phyloP scores from a whole-genome alignment of 2,888 invertebrate species.

The Eupithecia subfuscata region DNA sequence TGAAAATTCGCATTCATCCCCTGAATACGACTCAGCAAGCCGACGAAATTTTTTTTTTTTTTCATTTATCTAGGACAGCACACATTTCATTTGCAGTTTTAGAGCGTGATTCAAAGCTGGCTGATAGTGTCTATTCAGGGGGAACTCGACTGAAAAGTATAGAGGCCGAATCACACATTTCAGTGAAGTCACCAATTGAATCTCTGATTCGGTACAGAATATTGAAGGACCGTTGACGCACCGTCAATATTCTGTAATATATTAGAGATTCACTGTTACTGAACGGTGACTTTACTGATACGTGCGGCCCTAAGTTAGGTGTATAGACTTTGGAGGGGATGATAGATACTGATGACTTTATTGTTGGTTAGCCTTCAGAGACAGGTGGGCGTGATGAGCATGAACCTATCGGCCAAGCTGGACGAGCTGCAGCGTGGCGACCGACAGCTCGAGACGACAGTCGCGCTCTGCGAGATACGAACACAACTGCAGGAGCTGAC shows the following conservation, averaged over 20 bases:
- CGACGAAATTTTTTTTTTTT: constrained; percentile 20
- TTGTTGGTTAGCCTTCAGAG: constrained; percentile 92
- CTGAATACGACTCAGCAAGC: constrained; percentile 28
- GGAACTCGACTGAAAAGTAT: constrained; percentile 14
- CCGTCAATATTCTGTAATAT: too few relatives aligned
- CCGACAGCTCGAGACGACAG: constrained; percentile 96
- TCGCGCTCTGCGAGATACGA: constrained; percentile 96
- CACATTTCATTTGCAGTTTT: constrained; percentile 30
- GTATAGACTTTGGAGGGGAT: not conserved
- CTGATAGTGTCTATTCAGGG: constrained; percentile 23
- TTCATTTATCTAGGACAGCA: constrained; percentile 34
- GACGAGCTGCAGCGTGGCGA: constrained; percentile 96
- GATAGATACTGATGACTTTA: constrained; percentile 37
- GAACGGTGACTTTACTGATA: too few relatives aligned
- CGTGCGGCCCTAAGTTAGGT: not conserved
- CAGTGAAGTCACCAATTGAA: too few relatives aligned
- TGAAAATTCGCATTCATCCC: constrained; percentile 27
- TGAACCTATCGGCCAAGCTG: constrained; percentile 97
- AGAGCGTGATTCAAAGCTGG: constrained; percentile 21
- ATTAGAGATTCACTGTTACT: too few relatives aligned
- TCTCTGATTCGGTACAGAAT: too few relatives aligned
- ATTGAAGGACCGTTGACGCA: too few relatives aligned
- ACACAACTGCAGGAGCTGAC: constrained; percentile 96
- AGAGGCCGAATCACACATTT: too few relatives aligned
- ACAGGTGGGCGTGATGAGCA: constrained; percentile 99